phyloP scores from a whole-genome alignment of 2,888 invertebrate species.

The Drosophila ustulata region DNA sequence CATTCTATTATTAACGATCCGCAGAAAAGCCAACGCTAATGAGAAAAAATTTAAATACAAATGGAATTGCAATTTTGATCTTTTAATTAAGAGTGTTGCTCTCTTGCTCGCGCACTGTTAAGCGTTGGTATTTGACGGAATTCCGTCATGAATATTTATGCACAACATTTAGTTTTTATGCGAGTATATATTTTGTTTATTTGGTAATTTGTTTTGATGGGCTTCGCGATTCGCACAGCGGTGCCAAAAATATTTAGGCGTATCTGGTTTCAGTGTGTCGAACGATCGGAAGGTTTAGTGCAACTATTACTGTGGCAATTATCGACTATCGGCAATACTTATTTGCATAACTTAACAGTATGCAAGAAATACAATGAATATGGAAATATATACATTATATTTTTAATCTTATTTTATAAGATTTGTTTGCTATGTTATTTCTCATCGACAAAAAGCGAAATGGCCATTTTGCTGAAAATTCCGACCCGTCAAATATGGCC shows the following conservation, averaged over 20 bases:
- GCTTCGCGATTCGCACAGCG: slow-evolving; percentile 36
- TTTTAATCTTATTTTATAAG: too few relatives aligned
- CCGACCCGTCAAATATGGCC: slow-evolving; percentile 63
- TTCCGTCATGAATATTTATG: slow-evolving; percentile 69
- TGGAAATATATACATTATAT: too few relatives aligned
- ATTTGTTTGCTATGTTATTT: slow-evolving; percentile 6
- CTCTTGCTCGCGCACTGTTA: neutral
- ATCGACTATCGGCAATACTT: slow-evolving; percentile 48
- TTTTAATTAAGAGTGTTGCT: slow-evolving; percentile 55
- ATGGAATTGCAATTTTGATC: slow-evolving; percentile 61
- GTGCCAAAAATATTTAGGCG: slow-evolving; percentile 42
- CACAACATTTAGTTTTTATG: slow-evolving; percentile 11
- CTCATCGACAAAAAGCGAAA: slow-evolving; percentile 50
- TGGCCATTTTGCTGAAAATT: slow-evolving; percentile 61
- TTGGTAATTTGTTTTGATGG: slow-evolving; percentile 65
- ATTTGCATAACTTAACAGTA: slow-evolving; percentile 44
- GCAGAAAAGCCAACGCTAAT: slow-evolving; percentile 25
- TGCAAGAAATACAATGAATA: too few relatives aligned
- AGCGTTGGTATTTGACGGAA: slow-evolving; percentile 36
- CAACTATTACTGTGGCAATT: slow-evolving; percentile 48
- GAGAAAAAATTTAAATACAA: slow-evolving; percentile 51
- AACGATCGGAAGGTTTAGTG: slow-evolving; percentile 49
- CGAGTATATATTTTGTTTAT: slow-evolving; percentile 19
- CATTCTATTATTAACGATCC: slow-evolving; percentile 9
- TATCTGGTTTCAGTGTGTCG: slow-evolving; percentile 55